phyloP scores from a whole-genome alignment of 1,140 invertebrate species.

The Amyelois transitella region DNA sequence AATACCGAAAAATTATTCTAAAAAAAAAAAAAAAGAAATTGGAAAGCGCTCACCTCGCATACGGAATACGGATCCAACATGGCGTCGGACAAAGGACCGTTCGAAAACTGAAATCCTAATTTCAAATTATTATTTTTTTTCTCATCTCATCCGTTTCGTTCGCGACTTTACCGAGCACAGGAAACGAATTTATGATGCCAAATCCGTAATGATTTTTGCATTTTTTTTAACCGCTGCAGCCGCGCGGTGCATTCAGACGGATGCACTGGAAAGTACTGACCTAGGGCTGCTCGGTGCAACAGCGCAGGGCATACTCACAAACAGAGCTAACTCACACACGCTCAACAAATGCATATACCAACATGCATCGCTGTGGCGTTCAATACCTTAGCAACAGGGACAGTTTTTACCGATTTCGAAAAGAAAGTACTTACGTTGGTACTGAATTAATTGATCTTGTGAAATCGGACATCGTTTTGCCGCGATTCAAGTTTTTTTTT shows the following conservation, averaged over 20 bases:
- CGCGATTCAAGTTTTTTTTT: background rate
- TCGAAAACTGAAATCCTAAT: slow-evolving; percentile 16
- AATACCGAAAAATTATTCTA: slow-evolving; percentile 9
- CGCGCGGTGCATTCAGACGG: slow-evolving; percentile 35
- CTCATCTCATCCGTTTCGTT: background rate
- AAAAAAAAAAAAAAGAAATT: slow-evolving; percentile 33
- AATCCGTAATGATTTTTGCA: slow-evolving; percentile 25
- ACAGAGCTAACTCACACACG: slow-evolving; percentile 19
- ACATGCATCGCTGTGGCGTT: background rate
- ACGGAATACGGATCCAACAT: slow-evolving; percentile 30
- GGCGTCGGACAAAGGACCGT: slow-evolving; percentile 38
- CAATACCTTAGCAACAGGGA: slow-evolving; percentile 4
- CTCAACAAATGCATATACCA: background rate
- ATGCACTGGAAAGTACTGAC: slow-evolving; percentile 51
- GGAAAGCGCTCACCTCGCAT: slow-evolving; percentile 41
- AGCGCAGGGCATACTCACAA: slow-evolving; percentile 45
- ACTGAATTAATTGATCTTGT: background rate
- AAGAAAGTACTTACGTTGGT: slow-evolving; percentile 3
- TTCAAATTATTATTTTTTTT: background rate
- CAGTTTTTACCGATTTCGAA: slow-evolving; percentile 3
- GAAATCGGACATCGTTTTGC: background rate
- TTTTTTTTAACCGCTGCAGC: slow-evolving; percentile 11
- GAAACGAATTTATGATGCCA: background rate
- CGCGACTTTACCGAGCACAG: background rate
- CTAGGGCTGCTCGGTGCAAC: slow-evolving; percentile 41